A percentile compares a stretch with the other conserved stretches of the same genome.
Conservation (phyloP, 2,888 invertebrate species). For the Ferrisia virgata region DNA sequence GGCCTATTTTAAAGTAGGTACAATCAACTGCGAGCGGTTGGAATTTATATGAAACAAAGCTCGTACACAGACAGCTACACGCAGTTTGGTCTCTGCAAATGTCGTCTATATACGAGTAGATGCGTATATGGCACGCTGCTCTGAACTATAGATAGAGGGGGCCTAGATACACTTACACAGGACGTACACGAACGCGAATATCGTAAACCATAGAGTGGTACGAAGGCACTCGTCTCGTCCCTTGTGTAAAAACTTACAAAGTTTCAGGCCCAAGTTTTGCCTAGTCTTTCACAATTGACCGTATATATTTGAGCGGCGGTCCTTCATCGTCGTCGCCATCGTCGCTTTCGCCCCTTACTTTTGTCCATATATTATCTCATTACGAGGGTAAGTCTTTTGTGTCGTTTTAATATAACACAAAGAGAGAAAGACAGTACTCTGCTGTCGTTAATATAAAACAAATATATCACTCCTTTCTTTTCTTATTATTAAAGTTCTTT, state of each 20-base stretch:
- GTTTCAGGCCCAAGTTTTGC: neutral
- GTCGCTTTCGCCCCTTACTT: conserved; percentile 3
- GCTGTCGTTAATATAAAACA: conserved; percentile 28
- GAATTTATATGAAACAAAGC: neutral
- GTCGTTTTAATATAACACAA: conserved; percentile 11
- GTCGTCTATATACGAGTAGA: neutral
- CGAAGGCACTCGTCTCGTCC: neutral
- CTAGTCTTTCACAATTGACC: conserved; percentile 8
- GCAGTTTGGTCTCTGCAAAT: neutral
- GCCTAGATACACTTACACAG: neutral
- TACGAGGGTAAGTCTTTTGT: conserved; percentile 1
- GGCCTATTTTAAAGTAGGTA: neutral
- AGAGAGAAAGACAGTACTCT: conserved; percentile 10
- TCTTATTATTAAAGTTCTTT: conserved; percentile 23
- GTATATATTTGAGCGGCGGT: conserved; percentile 2
- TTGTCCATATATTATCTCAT: conserved; percentile 11
- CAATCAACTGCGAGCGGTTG: neutral
- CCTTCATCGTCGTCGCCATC: conserved; percentile 3
- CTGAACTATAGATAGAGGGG: no score
- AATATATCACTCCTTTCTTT: conserved; percentile 30
- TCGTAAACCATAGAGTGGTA: neutral
- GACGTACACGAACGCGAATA: neutral
- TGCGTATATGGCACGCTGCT: neutral
- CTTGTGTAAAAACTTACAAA: conserved; percentile 11
- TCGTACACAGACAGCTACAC: no score